phyloP scores from a whole-genome alignment of 2,888 invertebrate genomes.

The Frankliniella fusca region DNA sequence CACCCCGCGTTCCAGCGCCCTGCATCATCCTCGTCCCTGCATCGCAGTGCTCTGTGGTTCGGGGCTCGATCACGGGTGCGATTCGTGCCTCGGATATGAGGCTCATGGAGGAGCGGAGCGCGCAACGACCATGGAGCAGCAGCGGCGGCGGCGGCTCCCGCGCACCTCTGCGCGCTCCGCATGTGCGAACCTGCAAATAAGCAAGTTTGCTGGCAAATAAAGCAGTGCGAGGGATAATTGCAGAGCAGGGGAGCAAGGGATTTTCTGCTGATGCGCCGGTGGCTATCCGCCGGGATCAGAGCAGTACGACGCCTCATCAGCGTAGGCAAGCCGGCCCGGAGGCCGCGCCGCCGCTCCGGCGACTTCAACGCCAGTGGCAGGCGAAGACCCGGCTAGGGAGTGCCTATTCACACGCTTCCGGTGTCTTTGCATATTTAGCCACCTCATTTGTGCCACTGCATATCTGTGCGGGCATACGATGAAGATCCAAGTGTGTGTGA shows the following conservation, averaged over 20 bases:
- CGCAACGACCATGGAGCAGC: background rate
- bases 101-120: too few species aligned
- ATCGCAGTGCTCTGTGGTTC: too few species aligned
- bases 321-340: background rate
- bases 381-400: background rate
- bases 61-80: too few species aligned
- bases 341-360: background rate
- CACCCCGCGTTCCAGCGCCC: too few species aligned
- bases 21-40: too few species aligned
- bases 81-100: too few species aligned
- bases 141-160: background rate
- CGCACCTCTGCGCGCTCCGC: background rate
- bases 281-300: background rate
- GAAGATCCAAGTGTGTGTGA: too few species aligned
- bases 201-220: background rate
- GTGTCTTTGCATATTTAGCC: background rate
- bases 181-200: background rate
- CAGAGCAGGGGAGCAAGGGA: background rate
- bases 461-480: background rate
- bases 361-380: slow-evolving; percentile 19
- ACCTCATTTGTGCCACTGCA: too few species aligned
- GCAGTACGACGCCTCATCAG: background rate
- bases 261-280: background rate
- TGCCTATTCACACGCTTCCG: background rate
- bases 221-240: slow-evolving; percentile 9